These are phyloP conservation scores for Discoglossus pictus DNA, from an alignment of 2,797 vertebrate species.

Conservation along the genomic window DNA sequence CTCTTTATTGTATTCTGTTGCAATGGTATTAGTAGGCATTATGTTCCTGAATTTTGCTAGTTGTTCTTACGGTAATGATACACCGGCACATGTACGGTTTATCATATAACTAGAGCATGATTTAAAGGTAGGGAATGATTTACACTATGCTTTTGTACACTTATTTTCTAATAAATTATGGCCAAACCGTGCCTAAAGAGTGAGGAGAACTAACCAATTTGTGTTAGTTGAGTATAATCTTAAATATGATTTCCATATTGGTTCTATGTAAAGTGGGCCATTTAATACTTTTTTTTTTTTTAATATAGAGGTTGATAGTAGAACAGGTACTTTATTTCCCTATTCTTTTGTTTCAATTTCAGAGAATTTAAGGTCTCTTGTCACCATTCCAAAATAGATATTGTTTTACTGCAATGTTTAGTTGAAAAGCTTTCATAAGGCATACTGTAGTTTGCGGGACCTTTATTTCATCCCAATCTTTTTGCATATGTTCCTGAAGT, in stretches of 20 bases:
- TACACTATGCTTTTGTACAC: conserved; percentile 46
- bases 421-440: no score
- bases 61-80: conserved; percentile 47
- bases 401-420: no score
- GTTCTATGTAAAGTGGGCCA: conserved; percentile 1
- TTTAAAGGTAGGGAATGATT: conserved; percentile 57
- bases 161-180: conserved; percentile 49
- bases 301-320: no score
- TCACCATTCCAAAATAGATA: conserved; percentile 12
- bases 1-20: conserved; percentile 56
- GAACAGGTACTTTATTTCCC: background rate
- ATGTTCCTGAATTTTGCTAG: conserved; percentile 49
- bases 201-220: conserved; percentile 9
- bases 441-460: no score
- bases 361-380: background rate
- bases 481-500: no score
- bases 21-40: conserved; percentile 55
- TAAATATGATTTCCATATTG: conserved; percentile 10
- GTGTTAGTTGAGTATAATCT: conserved; percentile 3
- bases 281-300: background rate
- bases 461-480: no score
- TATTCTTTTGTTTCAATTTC: no score
- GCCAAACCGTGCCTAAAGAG: conserved; percentile 51
- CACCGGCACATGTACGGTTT: conserved; percentile 55
- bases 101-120: conserved; percentile 59